These are phyloP conservation scores for Mesembrinibis cayennensis DNA, from an alignment of 2,113 vertebrate genomes.

Conservation along the genomic window DNA sequence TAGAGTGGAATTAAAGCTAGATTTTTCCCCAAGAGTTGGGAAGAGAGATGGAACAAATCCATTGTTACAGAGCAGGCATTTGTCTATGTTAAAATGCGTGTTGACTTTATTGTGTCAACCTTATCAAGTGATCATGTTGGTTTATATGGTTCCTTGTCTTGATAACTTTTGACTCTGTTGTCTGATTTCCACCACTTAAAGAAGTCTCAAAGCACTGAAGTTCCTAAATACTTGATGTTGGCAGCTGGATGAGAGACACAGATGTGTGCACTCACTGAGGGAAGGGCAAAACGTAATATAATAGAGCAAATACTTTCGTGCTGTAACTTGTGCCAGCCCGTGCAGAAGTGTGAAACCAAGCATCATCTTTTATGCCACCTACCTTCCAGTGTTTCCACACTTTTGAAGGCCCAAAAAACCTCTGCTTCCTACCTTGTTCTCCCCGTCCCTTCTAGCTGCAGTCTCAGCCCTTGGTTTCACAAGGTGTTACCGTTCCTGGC, in stretches of 20 bases:
- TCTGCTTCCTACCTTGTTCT: not conserved
- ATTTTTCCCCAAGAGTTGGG: not conserved
- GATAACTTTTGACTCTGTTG: not conserved
- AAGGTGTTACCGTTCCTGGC: not conserved
- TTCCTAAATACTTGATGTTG: not conserved
- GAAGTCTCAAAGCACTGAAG: not conserved
- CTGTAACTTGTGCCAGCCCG: not conserved
- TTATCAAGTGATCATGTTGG: not conserved
- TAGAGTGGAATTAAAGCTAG: not conserved
- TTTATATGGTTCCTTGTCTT: not conserved
- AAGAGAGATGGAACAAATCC: not conserved
- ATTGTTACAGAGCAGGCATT: not conserved
- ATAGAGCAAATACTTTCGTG: not conserved
- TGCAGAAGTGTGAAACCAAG: not conserved
- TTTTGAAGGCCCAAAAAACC: not conserved
- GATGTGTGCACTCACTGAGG: not conserved
- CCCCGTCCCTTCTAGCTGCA: not conserved
- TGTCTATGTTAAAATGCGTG: not conserved
- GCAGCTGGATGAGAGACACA: not conserved
- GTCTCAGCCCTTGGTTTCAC: not conserved
- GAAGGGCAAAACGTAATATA: not conserved
- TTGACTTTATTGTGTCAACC: not conserved
- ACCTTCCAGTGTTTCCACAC: not conserved
- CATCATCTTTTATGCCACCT: not conserved
- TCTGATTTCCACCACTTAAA: not conserved